These are phyloP conservation scores for Bombus difficillimus DNA, from an alignment of 1,140 invertebrate species.

Conservation along the genomic window DNA sequence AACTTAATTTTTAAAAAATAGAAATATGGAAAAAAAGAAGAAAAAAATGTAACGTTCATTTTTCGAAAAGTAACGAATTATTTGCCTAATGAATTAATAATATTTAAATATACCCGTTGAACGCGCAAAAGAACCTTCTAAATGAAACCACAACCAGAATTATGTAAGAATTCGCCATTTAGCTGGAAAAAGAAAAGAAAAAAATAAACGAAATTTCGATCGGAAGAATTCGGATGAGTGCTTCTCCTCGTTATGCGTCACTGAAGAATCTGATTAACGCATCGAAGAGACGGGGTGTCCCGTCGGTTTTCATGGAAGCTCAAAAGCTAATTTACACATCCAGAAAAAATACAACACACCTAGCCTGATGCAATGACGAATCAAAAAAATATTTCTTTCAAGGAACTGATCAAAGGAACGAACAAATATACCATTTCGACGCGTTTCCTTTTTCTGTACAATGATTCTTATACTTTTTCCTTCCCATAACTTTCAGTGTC, in stretches of 20 bases:
- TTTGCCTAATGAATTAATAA: neutral
- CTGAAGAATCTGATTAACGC: neutral
- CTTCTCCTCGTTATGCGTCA: neutral
- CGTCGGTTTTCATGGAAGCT: slow-evolving; percentile 9
- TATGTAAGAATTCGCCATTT: neutral
- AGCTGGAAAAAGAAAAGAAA: neutral
- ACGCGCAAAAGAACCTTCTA: neutral
- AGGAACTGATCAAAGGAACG: neutral
- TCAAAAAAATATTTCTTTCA: neutral
- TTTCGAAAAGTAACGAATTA: neutral
- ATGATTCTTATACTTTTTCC: neutral
- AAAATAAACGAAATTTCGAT: neutral
- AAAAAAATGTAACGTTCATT: neutral
- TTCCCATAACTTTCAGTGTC: neutral
- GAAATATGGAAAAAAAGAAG: neutral
- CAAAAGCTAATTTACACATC: neutral
- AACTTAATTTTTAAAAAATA: no score
- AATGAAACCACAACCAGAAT: neutral
- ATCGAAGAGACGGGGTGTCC: neutral
- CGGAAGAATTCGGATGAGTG: neutral
- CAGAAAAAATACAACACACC: neutral
- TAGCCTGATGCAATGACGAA: slow-evolving; percentile 2
- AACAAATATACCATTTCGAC: neutral
- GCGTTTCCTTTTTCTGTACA: no score
- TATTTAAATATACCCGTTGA: neutral